Conservation (phyloP, 2,888 invertebrate genomes). For the Drosophila neotestacea region DNA sequence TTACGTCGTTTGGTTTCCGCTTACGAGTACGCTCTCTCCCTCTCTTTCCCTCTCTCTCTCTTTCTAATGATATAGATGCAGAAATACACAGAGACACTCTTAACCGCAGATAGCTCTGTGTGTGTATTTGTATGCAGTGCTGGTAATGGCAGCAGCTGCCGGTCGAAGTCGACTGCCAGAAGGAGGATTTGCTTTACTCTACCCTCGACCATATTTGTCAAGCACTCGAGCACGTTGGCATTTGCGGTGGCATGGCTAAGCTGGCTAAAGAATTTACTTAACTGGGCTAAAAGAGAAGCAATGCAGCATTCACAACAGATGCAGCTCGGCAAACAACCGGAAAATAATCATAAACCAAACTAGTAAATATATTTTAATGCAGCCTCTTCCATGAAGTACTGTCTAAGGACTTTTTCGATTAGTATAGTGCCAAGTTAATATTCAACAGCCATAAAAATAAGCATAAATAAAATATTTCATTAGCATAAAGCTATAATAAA, state of each 20-base stretch:
- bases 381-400: background rate
- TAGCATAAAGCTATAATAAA: constrained; percentile 39
- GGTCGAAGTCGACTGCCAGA: constrained; percentile 40
- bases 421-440: background rate
- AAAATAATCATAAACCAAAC: constrained; percentile 38
- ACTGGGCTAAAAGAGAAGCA: constrained; percentile 16
- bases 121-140: constrained; percentile 34
- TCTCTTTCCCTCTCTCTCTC: background rate
- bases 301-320: constrained; percentile 19
- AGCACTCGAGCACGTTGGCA: constrained; percentile 68
- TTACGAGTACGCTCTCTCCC: constrained; percentile 18
- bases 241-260: constrained; percentile 41
- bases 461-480: constrained; percentile 39
- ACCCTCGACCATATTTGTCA: constrained; percentile 66
- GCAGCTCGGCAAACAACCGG: constrained; percentile 18
- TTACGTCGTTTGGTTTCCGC: constrained; percentile 67
- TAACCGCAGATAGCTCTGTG: constrained; percentile 43
- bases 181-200: constrained; percentile 42
- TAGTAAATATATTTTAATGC: constrained; percentile 11
- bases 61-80: constrained; percentile 17
- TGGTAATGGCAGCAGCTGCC: constrained; percentile 56
- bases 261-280: constrained; percentile 40
- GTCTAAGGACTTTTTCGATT: constrained; percentile 12
- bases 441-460: constrained; percentile 14
- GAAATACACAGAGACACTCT: constrained; percentile 24